Evolutionary conservation across 2,113 vertebrate species (phyloP).

Genomic region (Penelope pileata): DNA sequence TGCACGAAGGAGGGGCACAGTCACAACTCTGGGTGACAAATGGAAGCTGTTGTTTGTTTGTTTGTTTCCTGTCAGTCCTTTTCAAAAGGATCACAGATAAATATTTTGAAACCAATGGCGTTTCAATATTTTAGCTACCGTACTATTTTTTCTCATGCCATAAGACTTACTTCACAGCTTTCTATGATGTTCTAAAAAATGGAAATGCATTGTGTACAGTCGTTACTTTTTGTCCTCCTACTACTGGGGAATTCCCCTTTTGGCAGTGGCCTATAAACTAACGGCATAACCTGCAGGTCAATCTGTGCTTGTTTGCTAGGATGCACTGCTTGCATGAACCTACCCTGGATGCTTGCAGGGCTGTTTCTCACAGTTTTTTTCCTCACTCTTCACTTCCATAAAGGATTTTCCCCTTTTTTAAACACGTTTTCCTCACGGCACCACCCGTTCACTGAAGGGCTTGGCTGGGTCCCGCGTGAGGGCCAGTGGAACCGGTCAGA

Average conservation of each 20-base stretch:
- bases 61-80: background rate
- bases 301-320: background rate
- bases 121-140: slow-evolving; percentile 1
- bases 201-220: background rate
- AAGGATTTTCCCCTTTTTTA: background rate
- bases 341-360: background rate
- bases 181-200: background rate
- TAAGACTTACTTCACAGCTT: background rate
- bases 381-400: background rate
- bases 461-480: background rate
- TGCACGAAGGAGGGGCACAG: background rate
- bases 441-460: background rate
- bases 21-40: slow-evolving; percentile 45
- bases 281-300: background rate
- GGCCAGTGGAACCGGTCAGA: accelerated
- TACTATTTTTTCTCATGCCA: background rate
- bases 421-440: background rate
- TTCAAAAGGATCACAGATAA: background rate
- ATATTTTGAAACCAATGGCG: background rate
- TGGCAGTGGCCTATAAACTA: background rate
- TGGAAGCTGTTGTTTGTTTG: background rate
- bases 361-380: background rate
- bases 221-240: background rate
- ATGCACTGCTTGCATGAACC: background rate
- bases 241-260: background rate